Evolutionary conservation across 2,113 vertebrate species (phyloP).

Genomic region (Psittacara wagleri): DNA sequence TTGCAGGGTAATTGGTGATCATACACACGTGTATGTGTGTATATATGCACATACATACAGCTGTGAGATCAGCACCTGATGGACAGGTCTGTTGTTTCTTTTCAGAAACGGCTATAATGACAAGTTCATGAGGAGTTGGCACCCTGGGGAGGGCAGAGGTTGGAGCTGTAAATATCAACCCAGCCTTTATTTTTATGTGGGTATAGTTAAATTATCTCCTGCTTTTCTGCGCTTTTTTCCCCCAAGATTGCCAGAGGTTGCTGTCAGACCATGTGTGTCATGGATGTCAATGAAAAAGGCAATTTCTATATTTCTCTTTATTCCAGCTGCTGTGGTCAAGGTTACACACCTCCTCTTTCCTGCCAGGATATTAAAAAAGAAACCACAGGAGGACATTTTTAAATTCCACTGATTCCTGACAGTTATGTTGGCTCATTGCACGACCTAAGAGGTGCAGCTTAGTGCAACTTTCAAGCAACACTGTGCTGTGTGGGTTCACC

Average conservation of each 20-base stretch:
- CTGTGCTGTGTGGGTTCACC: not conserved
- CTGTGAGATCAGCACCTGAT: not conserved
- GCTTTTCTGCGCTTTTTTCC: not conserved
- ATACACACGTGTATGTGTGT: not conserved
- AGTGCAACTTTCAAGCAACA: not conserved
- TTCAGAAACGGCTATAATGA: too few relatives aligned
- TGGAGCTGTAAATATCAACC: not conserved
- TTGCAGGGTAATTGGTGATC: not conserved
- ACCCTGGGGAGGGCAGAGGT: not conserved
- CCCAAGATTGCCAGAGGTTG: not conserved
- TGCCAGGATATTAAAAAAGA: not conserved
- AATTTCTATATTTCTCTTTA: not conserved
- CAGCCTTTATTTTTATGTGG: not conserved
- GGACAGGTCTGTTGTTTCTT: not conserved
- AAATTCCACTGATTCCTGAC: not conserved
- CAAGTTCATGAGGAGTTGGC: not conserved
- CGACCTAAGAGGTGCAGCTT: not conserved
- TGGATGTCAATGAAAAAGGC: not conserved
- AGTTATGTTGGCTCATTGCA: not conserved
- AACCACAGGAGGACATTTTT: not conserved
- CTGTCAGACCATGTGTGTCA: not conserved
- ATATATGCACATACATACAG: fast-evolving
- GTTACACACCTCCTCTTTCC: not conserved
- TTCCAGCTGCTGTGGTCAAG: not conserved
- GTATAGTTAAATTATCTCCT: not conserved